These are phyloP conservation scores for Sporophila hypoxantha DNA, from an alignment of 2,113 vertebrate species.

Conservation along the genomic window DNA sequence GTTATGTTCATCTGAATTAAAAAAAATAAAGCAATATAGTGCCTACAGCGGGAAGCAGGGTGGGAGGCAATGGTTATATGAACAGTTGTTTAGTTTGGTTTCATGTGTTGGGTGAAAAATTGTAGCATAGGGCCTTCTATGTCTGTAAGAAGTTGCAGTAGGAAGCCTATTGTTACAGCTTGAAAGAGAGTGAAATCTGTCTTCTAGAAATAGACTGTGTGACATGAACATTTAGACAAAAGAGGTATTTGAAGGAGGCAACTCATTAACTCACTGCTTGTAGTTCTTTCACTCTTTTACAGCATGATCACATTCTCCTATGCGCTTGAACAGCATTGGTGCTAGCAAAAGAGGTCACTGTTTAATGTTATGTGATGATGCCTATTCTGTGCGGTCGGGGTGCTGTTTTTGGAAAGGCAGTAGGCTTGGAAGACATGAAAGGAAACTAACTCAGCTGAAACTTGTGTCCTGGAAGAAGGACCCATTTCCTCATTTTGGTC, in stretches of 20 bases:
- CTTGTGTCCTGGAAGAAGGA: not conserved
- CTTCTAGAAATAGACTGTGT: not conserved
- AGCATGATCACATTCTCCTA: not conserved
- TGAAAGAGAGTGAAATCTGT: not conserved
- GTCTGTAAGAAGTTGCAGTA: not conserved
- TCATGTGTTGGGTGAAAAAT: not conserved
- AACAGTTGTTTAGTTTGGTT: not conserved
- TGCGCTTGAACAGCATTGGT: not conserved
- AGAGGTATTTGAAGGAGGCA: accelerated
- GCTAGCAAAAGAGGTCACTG: not conserved
- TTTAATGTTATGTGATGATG: not conserved
- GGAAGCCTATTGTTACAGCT: not conserved
- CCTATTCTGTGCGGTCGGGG: not conserved
- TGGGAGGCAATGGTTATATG: not conserved
- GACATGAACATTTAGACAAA: not conserved
- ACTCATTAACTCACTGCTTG: not conserved
- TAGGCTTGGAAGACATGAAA: not conserved
- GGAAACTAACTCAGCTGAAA: not conserved
- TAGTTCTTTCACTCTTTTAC: not conserved
- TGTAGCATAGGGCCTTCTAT: not conserved
- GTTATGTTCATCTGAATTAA: not conserved
- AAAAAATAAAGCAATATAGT: not conserved
- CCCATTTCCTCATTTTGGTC: not conserved
- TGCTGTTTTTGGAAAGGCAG: not conserved
- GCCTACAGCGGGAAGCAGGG: not conserved